Base-by-base conservation (phyloP, 2,888 invertebrate genomes). In the Melitaea athalia region DNA sequence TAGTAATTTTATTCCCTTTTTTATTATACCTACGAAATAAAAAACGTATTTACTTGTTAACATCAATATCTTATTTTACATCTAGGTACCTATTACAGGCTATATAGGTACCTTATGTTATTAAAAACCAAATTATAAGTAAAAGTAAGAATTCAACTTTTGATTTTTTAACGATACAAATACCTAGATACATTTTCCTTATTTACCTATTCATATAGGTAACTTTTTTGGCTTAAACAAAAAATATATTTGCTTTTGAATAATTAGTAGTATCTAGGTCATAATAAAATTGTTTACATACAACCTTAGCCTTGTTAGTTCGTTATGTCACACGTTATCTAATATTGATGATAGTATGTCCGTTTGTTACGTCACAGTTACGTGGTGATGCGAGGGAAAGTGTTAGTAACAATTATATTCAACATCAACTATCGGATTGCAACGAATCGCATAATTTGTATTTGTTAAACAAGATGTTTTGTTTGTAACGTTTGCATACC, bases 231-330 rank as follows among this genome's bases (percentile, higher is more conserved):
- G 5, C 8, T 38, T 38, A 38, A 38, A 38, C 45, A 45, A 11
- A 14, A n/a, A 49, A 6, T 49, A 14, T 49, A 3, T 49, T 5
- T 49, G 14, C 6, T 24, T 24, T 52, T 24, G 5, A 11, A n/a
- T 55, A 14, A 33, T 55, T 38, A 57, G 15, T 4, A 68, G 5
- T 60, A 59, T 55, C 45, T 62, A 47, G 61, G 61, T 45, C 55
- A 49, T 17, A 55, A 8, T 31, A 38, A 24, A 24, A 60, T 55
- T 74, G 65, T 65, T 70, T 70, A 73, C 68, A 73, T 72, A 77
- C 87, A 91, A 91, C 91, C 91, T 91, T 91, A 89, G 90, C 91
- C 91, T 86, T 86, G 79, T 86, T 90, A 82, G 76, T 14, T 31
- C 10, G 47, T 71, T 74, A 73, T 71, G 64, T 72, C 72, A 74